phyloP scores from a whole-genome alignment of 2,113 vertebrate species.

The Dipodomys spectabilis region DNA sequence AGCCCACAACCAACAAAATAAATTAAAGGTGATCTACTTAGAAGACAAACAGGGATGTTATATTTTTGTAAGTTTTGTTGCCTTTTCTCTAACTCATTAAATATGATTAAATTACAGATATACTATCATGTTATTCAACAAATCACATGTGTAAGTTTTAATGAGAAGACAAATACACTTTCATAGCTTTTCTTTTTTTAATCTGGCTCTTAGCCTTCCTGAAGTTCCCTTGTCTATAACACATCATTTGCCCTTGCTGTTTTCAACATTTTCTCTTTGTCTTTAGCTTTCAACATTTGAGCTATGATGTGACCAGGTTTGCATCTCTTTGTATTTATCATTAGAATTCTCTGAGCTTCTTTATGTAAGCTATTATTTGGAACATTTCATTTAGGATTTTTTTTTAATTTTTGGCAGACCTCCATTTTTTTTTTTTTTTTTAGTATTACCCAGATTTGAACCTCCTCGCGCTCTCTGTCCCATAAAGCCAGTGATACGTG shows the following conservation, averaged over 20 bases:
- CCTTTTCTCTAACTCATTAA: not conserved
- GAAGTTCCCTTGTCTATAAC: not conserved
- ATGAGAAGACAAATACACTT: not conserved
- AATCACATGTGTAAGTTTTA: not conserved
- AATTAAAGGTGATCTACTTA: no score
- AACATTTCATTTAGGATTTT: not conserved
- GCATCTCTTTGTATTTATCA: not conserved
- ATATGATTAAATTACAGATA: conserved; percentile 10
- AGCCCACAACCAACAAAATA: no score
- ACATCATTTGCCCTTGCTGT: not conserved
- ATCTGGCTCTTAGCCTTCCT: not conserved
- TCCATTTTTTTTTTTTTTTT: no score
- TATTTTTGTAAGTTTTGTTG: no score
- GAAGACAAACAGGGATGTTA: no score
- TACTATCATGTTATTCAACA: not conserved
- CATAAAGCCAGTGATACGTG: not conserved
- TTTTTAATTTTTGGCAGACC: not conserved
- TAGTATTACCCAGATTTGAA: not conserved
- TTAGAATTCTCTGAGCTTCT: conserved; percentile 20
- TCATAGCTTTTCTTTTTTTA: not conserved
- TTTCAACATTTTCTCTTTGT: conserved; percentile 29
- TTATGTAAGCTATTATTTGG: not conserved
- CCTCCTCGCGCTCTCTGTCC: not conserved
- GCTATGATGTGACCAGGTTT: not conserved
- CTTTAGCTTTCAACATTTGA: not conserved